Evolutionary conservation across 2,888 invertebrate genomes (phyloP).

Genomic region (Eueremaeus valkanovi): DNA sequence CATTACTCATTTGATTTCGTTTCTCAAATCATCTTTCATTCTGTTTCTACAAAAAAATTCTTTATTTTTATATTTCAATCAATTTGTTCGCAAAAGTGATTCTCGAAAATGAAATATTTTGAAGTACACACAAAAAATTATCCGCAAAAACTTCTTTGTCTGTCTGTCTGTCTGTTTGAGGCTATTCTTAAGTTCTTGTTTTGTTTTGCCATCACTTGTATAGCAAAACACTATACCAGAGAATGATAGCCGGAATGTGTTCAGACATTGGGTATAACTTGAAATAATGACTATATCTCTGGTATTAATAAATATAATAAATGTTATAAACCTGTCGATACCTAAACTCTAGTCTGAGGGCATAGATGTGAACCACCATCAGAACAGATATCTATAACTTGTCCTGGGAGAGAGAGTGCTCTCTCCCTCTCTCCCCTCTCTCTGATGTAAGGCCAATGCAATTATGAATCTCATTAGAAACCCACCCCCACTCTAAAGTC

Average conservation of each 20-base stretch:
- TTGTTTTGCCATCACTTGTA: constrained; percentile 5
- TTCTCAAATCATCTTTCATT: constrained; percentile 21
- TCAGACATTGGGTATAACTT: neutral
- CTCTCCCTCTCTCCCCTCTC: no score
- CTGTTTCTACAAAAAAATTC: neutral
- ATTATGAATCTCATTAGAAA: constrained; percentile 22
- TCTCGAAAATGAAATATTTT: neutral
- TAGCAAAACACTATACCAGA: neutral
- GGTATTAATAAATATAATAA: constrained; percentile 13
- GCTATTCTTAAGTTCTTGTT: neutral
- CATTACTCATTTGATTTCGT: neutral
- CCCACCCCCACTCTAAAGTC: constrained; percentile 29
- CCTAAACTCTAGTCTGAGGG: neutral
- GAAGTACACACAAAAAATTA: neutral
- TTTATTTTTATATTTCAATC: constrained; percentile 1
- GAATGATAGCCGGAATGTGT: neutral
- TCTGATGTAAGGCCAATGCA: neutral
- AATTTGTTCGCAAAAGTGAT: neutral
- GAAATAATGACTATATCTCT: neutral
- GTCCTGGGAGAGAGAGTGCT: neutral
- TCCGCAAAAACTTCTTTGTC: neutral
- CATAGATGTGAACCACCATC: neutral
- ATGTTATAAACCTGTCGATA: constrained; percentile 30
- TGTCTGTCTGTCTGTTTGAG: neutral
- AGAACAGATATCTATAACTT: constrained; percentile 11